A percentile compares a stretch with the other conserved stretches of the same genome.
phyloP scores from a whole-genome alignment of 2,888 invertebrate genomes.

The Archips crataeganus region DNA sequence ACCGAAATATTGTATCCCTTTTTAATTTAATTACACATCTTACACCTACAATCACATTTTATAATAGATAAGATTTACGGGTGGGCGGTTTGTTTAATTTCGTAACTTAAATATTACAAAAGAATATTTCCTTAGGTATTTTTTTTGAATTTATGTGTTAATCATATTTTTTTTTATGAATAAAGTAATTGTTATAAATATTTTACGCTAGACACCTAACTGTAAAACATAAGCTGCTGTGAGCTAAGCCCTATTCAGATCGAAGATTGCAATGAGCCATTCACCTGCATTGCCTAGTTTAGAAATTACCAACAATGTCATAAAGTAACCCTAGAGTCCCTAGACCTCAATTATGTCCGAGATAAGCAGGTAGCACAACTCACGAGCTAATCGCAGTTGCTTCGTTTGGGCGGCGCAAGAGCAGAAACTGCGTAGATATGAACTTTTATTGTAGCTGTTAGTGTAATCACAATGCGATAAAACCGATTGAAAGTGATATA shows the following conservation, averaged over 20 bases:
- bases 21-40: constrained; percentile 25
- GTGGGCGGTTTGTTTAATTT: constrained; percentile 23
- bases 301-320: constrained; percentile 44
- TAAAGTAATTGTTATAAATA: no score
- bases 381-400: constrained; percentile 49
- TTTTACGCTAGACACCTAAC: neutral
- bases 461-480: neutral
- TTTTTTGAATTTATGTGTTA: no score
- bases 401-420: constrained; percentile 46
- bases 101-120: neutral
- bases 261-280: constrained; percentile 28
- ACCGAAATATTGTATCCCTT: constrained; percentile 23
- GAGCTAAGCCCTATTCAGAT: neutral
- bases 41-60: constrained; percentile 9
- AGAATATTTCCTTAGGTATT: no score
- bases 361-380: constrained; percentile 44
- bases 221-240: neutral
- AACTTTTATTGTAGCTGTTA: constrained; percentile 11
- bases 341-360: constrained; percentile 44
- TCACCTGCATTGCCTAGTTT: constrained; percentile 36
- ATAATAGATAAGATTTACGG: constrained; percentile 2
- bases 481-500: neutral
- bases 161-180: no score
- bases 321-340: constrained; percentile 42
- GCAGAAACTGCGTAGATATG: constrained; percentile 33